Base-by-base conservation (phyloP, 2,113 vertebrate genomes). In the Henicopernis longicauda region DNA sequence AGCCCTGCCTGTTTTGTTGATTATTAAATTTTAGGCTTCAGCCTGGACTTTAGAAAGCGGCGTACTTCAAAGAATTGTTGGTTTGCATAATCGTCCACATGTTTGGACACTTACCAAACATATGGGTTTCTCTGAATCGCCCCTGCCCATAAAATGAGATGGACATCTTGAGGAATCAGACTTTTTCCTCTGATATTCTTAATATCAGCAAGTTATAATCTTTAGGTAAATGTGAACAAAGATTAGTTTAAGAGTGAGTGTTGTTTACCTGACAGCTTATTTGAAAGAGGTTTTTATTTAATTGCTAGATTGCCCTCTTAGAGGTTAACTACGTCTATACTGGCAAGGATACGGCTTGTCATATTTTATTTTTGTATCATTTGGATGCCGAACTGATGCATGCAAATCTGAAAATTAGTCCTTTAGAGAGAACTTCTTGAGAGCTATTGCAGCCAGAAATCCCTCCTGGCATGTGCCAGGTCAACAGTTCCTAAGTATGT, bases 81-180 rank as follows among this genome's bases (percentile, higher is more conserved):
- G 91, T 97, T 97, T 95, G 93, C 91, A 82, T 87, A 95, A 94
- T 83, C 34, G 6, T 95, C 93, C 95, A 96, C 87, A 95, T 95
- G 94, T 96, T 95, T 95, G 96, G 91, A 95, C 50, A 21, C 42
- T 93, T 95, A 42, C 96, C 96, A 97, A 97, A 95, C 94, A 95
- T 94, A 94, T 97, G 97, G 95, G 66, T 34, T 96, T 95, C 86
- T 82, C 89, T 91, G 83, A 94, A 91, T 94, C 1, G 29, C 91
- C 70, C 82, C 62, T 95, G 74, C 84, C 73, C 54, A 34, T 96
- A 95, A 95, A 95, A 95, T 36, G n/a, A 94, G 76, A 59, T 86
- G 86, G 90, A 95, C 97, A 82, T 93, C 73, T 93, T 95, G 54
- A 95, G 84, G 70, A 93, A 89, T 80, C 86, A 34, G 62, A 77